phyloP scores from a whole-genome alignment of 1,140 invertebrate species.

The Tribolium madens region DNA sequence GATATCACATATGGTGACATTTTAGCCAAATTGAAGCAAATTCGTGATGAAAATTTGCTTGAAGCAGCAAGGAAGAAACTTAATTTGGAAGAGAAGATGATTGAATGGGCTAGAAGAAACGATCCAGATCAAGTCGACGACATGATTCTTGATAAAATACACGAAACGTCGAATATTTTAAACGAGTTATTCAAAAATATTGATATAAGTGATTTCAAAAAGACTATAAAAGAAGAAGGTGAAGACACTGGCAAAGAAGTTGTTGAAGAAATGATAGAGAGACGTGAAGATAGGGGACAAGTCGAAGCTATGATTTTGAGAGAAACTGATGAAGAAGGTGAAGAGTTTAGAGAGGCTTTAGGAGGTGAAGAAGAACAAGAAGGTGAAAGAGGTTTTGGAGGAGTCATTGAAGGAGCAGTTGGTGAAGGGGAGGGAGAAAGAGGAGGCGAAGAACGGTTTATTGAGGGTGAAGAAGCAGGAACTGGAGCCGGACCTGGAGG shows the following conservation, averaged over 20 bases:
- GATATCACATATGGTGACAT: conserved; percentile 51
- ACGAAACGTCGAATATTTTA: conserved; percentile 46
- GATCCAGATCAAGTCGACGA: conserved; percentile 55
- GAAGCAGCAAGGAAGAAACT: conserved; percentile 19
- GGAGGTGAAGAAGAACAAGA: background rate
- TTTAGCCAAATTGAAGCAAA: conserved; percentile 47
- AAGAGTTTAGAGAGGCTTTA: background rate
- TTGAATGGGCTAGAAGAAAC: conserved; percentile 54
- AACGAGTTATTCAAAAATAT: conserved; percentile 43
- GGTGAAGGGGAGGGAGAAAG: background rate
- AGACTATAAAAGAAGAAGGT: background rate
- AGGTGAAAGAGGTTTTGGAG: conserved; percentile 1
- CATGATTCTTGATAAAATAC: conserved; percentile 52
- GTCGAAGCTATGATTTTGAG: background rate
- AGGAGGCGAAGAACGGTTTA: background rate
- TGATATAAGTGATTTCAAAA: background rate
- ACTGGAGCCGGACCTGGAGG: background rate
- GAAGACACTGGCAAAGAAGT: background rate
- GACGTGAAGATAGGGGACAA: background rate
- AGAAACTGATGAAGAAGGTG: conserved; percentile 11
- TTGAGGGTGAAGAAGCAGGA: conserved; percentile 14
- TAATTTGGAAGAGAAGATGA: conserved; percentile 54
- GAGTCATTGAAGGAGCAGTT: background rate
- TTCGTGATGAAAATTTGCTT: background rate
- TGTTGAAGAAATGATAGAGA: background rate